Evolutionary conservation across 2,888 invertebrate species (phyloP), one percentile per base, ranked within the genome.

Genomic region (Galeopsomyia nigrocyanea): DNA sequence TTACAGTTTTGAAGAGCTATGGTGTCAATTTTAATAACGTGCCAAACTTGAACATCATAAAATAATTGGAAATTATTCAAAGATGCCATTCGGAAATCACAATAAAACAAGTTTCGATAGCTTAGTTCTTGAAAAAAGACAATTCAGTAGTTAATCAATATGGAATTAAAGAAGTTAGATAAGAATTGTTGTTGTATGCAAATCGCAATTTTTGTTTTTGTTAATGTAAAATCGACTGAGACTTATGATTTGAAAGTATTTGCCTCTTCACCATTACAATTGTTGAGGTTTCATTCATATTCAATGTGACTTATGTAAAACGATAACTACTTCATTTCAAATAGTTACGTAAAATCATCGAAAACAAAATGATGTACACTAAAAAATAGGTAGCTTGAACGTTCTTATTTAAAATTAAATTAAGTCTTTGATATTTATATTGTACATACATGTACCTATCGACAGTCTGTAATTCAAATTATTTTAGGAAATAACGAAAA

Each of bases 21-120:
- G 39, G 39, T 39, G 61, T 74, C 65, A 74, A 73, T 77, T 77
- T 63, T 73, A 65, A 70, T 80, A 61, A 70, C 76, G 80, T 81
- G 81, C 80, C 80, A 81, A 81, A 81, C 73, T 64, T 76, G 75
- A 58, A 62, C 75, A 67, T 77, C 61, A 61, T 16, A 51, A 77
- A 22, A 19, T 55, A 71, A 73, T 39, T 21, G 50, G 64, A 62
- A 65, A 67, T 69, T 67, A 75, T 64, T 78, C 74, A 66, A 77
- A 77, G 67, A 78, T 79, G 79, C 76, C 78, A 80, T 79, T 79
- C 73, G 77, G 67, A 77, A 14, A 39, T 39, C 13, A n/a, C 16
- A 56, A 57, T 7, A 49, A 26, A 13, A 17, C 5, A 63, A 57
- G 10, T 58, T 51, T 22, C 21, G 58, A 58, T 55, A 53, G 10